Evolutionary conservation across 1,140 invertebrate species (phyloP), one percentile per base, ranked within the genome.

Genomic region (Heterodera carotae): DNA sequence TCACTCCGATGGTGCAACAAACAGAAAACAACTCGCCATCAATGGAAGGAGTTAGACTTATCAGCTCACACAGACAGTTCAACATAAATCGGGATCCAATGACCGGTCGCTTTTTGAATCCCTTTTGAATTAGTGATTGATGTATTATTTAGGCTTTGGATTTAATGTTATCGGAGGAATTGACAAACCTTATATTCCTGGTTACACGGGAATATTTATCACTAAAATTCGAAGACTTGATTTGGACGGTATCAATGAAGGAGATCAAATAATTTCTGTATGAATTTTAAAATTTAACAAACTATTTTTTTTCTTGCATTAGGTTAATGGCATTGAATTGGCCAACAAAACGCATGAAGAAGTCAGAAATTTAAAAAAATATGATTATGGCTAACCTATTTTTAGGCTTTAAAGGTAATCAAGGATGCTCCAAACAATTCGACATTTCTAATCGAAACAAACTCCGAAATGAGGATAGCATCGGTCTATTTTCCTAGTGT

Each of bases 281-380:
- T 62, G 56, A 7, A 15, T 10, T 60, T 43, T 2, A 31, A 18
- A 31, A 3, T 29, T 72, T 3, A 25, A 62, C 22, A 8, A 7
- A 22, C 7, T 8, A n/a, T 56, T 25, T 34, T 22, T 18, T 22
- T 5, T 27, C 4, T 56, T 60, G 22, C 60, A 12, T 53, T 39
- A 72, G 69, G 69, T 72, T 18, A 72, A 72, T 72, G 69, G 69
- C 22, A 27, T 56, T 53, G 18, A 39, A 27, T 72, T 72, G 69
- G 34, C 43, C 15, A 29, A 43, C n/a, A 56, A 29, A 43, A 72
- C 69, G 2, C 33, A 72, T 12, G 69, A 22, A 60, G 69, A 72
- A 15, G 69, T 53, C 27, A 15, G 18, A 18, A 48, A 70, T 22
- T 67, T 12, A 22, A 22, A 1, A 10, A 67, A 67, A 67, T 1